Conservation (phyloP, 2,888 invertebrate genomes). For the Amphipoea lucens region DNA sequence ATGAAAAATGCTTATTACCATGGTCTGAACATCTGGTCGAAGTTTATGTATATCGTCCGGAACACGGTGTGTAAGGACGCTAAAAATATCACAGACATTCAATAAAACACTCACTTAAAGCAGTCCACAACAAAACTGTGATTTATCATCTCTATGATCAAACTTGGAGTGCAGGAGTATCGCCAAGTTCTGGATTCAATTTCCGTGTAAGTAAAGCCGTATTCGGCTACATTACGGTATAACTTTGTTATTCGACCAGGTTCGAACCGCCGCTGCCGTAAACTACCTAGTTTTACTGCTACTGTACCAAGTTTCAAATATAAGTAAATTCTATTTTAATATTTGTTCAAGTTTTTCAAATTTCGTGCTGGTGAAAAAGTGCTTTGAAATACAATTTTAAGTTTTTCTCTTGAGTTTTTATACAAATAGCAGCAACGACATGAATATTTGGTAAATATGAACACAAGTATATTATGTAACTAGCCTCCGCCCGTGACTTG, state of each 20-base stretch:
- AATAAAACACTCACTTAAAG: constrained; percentile 32
- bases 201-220: constrained; percentile 74
- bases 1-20: too few relatives aligned
- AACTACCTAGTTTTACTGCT: constrained; percentile 29
- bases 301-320: constrained; percentile 41
- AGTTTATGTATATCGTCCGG: too few relatives aligned
- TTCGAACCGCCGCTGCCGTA: constrained; percentile 43
- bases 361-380: background rate
- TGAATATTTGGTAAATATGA: background rate
- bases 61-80: too few relatives aligned
- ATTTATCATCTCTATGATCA: constrained; percentile 64
- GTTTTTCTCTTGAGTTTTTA: background rate
- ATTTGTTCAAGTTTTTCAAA: constrained; percentile 35
- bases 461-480: background rate
- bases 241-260: constrained; percentile 72
- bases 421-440: too few relatives aligned
- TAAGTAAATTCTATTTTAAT: constrained; percentile 49
- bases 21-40: too few relatives aligned
- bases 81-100: background rate
- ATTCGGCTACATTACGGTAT: constrained; percentile 73
- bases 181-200: constrained; percentile 76
- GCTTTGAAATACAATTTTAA: background rate
- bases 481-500: too few relatives aligned
- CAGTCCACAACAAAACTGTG: constrained; percentile 48
- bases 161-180: constrained; percentile 59